A percentile compares a stretch with the other conserved stretches of the same genome.
These are phyloP conservation scores for Conomelus anceps DNA, from an alignment of 2,888 invertebrate species.

Conservation along the genomic window DNA sequence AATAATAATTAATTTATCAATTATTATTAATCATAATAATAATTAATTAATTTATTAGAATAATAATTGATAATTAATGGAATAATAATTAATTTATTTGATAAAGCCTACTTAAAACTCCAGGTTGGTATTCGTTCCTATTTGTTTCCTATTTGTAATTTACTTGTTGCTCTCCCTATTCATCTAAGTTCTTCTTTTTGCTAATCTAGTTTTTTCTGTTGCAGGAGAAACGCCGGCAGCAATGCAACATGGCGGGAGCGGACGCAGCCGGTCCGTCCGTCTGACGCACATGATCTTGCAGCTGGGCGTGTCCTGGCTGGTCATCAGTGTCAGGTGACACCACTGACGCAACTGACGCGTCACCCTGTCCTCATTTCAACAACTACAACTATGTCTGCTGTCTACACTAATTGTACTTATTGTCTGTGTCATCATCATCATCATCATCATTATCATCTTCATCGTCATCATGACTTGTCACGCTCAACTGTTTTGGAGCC, in stretches of 20 bases:
- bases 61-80: too few relatives aligned
- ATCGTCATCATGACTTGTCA: neutral
- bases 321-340: neutral
- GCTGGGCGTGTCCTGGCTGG: neutral
- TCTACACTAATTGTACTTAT: neutral
- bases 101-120: too few relatives aligned
- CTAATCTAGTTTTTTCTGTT: conserved; percentile 41
- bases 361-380: neutral
- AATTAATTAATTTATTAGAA: too few relatives aligned
- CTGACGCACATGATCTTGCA: neutral
- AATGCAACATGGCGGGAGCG: conserved; percentile 36
- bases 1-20: too few relatives aligned
- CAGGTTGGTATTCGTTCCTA: too few relatives aligned
- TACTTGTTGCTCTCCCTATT: neutral
- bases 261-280: conserved; percentile 21
- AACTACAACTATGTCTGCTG: neutral
- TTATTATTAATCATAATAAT: too few relatives aligned
- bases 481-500: neutral
- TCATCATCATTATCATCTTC: neutral
- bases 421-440: neutral
- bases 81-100: too few relatives aligned
- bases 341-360: neutral
- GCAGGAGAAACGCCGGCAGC: conserved; percentile 42
- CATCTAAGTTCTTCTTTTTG: neutral
- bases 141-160: neutral